Evolutionary conservation across 2,797 vertebrate genomes (phyloP).

Genomic region (Antennarius maculatus): DNA sequence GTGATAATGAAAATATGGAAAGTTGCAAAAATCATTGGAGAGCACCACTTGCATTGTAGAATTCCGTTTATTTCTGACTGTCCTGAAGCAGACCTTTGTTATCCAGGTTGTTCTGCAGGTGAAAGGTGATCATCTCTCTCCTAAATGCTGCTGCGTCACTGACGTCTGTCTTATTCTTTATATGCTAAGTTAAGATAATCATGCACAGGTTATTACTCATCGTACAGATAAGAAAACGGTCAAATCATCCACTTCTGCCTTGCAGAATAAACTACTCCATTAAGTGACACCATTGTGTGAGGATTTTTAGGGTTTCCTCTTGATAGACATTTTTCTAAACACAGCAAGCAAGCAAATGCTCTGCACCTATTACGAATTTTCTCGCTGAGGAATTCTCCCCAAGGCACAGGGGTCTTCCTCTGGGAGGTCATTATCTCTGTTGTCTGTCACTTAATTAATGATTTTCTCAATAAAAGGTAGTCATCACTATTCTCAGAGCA

Average conservation of each 20-base stretch:
- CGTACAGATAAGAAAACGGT: background rate
- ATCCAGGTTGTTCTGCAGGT: too few relatives aligned
- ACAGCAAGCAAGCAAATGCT: conserved; percentile 36
- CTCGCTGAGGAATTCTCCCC: conserved; percentile 41
- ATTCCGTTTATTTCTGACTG: too few relatives aligned
- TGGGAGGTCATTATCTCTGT: conserved; percentile 71
- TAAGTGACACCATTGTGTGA: background rate
- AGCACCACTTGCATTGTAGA: too few relatives aligned
- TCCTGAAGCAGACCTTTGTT: too few relatives aligned
- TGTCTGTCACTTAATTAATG: conserved; percentile 66
- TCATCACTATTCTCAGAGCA: conserved; percentile 26
- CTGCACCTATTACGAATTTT: conserved; percentile 38
- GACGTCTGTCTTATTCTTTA: too few relatives aligned
- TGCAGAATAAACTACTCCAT: conserved; percentile 1
- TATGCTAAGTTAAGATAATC: background rate
- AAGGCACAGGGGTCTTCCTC: conserved; percentile 48
- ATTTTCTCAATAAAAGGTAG: conserved; percentile 35
- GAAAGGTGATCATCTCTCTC: too few relatives aligned
- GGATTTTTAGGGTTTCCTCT: conserved; percentile 3
- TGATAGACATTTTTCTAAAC: conserved; percentile 35
- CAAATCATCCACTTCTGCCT: background rate
- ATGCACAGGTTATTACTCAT: background rate
- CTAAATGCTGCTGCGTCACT: too few relatives aligned
- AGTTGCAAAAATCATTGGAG: background rate
- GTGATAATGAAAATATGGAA: background rate